Base-by-base conservation (phyloP, 2,113 vertebrate genomes). In the Anser cygnoides region DNA sequence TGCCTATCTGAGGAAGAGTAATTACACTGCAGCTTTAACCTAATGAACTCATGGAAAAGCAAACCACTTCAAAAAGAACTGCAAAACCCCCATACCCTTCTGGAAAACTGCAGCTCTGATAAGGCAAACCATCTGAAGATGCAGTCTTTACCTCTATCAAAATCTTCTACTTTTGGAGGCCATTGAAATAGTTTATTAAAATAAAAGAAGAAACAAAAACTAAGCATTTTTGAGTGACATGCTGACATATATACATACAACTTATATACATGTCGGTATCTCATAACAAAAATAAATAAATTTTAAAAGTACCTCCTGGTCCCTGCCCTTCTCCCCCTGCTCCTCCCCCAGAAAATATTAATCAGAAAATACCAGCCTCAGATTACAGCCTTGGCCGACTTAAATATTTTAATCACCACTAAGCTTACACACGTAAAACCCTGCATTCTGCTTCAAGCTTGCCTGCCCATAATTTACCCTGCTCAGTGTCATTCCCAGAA, bases 401-500 rank as follows among this genome's bases (percentile, higher is more conserved):
- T 50, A 46, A 78, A 54, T 65, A 93, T 71, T 90, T 80, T 86
- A 78, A 86, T 88, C 79, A 52, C 46, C 29, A 26, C 63, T 49
- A 44, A 88, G 19, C 2, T 90, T 54, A 88, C 20, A 90, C 10
- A 83, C 0, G 0, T 59, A 90, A 83, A 83, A 29, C 7, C 18
- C 67, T 82, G 49, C 58, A 75, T 85, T 91, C 74, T 75, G 28
- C 41, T 92, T 87, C 79, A 93, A 77, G 65, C 57, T 84, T 72
- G 78, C 46, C 63, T 88, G 49, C 12, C 71, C 23, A 67, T 68
- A 95, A 83, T 67, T 92, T 84, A 96, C 75, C 49, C 26, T 84
- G 26, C 39, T 84, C 2, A 1, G 25, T 81, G 49, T 89, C 87
- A 89, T 65, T 78, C 50, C 73, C 70, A 78, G 54, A 90, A 87